Percentiles rank a stretch among this genome's conserved stretches.
Conservation (phyloP, 1,140 invertebrate genomes). For the Portunus trituberculatus region DNA sequence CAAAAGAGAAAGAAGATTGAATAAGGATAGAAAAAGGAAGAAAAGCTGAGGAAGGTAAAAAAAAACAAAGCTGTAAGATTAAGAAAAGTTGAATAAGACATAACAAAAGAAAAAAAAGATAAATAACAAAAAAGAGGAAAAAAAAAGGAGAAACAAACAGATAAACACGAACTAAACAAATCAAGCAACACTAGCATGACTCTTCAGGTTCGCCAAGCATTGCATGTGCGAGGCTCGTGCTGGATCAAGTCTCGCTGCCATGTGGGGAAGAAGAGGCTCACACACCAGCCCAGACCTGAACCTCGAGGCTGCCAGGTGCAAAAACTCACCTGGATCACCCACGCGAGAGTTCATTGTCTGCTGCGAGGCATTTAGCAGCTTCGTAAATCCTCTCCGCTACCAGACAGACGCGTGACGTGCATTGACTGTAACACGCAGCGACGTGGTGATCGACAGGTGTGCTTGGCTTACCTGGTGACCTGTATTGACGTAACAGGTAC, state of each 20-base stretch:
- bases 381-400: background rate
- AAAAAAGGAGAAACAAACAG: background rate
- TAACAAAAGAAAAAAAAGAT: too few relatives aligned
- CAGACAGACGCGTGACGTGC: background rate
- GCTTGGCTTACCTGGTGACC: too few relatives aligned
- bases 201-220: background rate
- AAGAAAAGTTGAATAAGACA: too few relatives aligned
- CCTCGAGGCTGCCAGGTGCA: background rate
- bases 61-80: too few relatives aligned
- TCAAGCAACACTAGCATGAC: background rate
- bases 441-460: too few relatives aligned
- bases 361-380: background rate
- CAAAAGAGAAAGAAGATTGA: too few relatives aligned
- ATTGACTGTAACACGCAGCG: background rate
- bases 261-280: background rate
- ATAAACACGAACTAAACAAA: background rate
- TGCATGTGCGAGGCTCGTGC: background rate
- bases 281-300: background rate
- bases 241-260: background rate
- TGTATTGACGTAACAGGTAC: too few relatives aligned
- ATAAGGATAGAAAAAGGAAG: too few relatives aligned
- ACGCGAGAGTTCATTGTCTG: background rate
- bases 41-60: too few relatives aligned
- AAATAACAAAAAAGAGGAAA: background rate
- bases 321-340: slow-evolving; percentile 10